Percentiles rank a stretch among this genome's conserved stretches.
Evolutionary conservation across 2,888 invertebrate genomes (phyloP).

Genomic region (Drosophila siamana): DNA sequence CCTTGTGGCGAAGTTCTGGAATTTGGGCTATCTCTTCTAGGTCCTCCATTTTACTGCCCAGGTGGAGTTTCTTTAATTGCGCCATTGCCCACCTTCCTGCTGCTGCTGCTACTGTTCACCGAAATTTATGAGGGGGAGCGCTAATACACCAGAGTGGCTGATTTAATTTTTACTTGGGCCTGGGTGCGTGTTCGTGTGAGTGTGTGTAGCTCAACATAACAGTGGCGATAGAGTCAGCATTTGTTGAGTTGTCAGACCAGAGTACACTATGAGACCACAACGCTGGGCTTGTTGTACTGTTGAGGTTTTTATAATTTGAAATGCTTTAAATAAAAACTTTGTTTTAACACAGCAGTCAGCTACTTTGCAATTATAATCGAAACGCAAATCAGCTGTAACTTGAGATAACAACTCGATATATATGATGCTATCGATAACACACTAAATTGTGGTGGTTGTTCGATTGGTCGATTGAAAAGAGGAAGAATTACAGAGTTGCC

Average conservation of each 20-base stretch:
- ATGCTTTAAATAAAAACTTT: background rate
- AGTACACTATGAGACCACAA: background rate
- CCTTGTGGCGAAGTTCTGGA: slow-evolving; percentile 82
- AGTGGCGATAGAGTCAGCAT: slow-evolving; percentile 4
- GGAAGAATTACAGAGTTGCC: background rate
- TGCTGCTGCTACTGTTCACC: background rate
- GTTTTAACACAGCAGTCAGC: background rate
- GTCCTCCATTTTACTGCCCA: slow-evolving; percentile 87
- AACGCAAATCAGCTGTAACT: slow-evolving; percentile 1
- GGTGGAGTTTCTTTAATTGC: slow-evolving; percentile 85
- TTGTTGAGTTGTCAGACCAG: background rate
- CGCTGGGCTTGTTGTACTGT: background rate
- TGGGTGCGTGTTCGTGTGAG: slow-evolving; percentile 11
- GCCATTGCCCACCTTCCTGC: slow-evolving; percentile 66
- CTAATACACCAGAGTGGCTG: background rate
- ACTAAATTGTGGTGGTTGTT: background rate
- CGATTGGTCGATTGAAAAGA: background rate
- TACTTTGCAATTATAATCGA: background rate
- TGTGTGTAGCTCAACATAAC: slow-evolving; percentile 27
- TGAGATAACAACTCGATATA: background rate
- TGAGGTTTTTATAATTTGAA: background rate
- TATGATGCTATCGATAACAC: background rate
- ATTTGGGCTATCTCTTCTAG: slow-evolving; percentile 86
- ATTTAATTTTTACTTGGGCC: slow-evolving; percentile 12
- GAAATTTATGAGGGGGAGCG: slow-evolving; percentile 2